Conservation (phyloP, 2,797 vertebrate genomes). For the Astyanax mexicanus region DNA sequence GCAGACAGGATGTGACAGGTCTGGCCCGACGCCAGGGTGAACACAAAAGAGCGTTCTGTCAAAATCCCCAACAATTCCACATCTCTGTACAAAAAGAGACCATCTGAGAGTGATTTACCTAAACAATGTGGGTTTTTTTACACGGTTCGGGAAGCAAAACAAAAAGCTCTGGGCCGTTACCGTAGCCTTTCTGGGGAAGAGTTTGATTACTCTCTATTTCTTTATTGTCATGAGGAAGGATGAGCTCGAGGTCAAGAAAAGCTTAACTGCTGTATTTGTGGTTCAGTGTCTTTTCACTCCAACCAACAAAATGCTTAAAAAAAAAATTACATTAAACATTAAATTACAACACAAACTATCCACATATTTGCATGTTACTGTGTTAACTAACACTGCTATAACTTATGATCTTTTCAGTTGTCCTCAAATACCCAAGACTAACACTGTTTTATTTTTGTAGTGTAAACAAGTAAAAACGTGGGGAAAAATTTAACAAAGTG, state of each 20-base stretch:
- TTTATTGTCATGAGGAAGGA: conserved; percentile 43
- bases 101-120: conserved; percentile 95
- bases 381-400: no score
- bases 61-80: conserved; percentile 89
- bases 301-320: no score
- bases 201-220: conserved; percentile 82
- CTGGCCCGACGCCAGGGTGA: conserved; percentile 86
- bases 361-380: conserved; percentile 5
- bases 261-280: conserved; percentile 24
- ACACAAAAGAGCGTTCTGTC: conserved; percentile 92
- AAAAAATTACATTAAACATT: conserved; percentile 6
- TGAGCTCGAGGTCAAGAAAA: conserved; percentile 14
- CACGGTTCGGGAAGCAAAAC: conserved; percentile 85
- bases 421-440: not conserved
- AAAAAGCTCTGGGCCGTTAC: conserved; percentile 85
- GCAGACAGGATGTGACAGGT: conserved; percentile 85
- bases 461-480: no score
- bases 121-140: conserved; percentile 87
- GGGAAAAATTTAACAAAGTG: no score
- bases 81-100: conserved; percentile 64
- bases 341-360: not conserved
- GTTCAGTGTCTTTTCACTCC: not conserved
- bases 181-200: conserved; percentile 82
- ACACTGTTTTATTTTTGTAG: no score
- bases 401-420: no score